Conservation (phyloP, 2,113 vertebrate species). For the Acrocephalus kingi region DNA sequence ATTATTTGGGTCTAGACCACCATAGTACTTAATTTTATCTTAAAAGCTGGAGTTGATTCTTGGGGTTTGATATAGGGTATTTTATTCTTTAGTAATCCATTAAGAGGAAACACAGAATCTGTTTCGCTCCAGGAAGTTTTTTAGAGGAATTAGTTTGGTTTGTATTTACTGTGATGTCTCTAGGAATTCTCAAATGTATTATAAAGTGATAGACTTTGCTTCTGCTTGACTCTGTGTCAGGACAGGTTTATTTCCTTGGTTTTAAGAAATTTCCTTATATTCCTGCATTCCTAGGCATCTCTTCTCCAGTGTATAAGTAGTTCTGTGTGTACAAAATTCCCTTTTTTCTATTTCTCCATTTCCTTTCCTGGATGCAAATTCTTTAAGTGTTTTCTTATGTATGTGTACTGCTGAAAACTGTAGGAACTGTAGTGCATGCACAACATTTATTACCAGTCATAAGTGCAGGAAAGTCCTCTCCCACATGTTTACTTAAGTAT, state of each 20-base stretch:
- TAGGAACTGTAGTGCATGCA: not conserved
- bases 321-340: not conserved
- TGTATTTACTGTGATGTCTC: not conserved
- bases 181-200: not conserved
- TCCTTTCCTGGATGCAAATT: not conserved
- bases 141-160: not conserved
- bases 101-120: not conserved
- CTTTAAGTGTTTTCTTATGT: not conserved
- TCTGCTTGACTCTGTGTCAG: not conserved
- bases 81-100: not conserved
- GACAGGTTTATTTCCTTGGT: not conserved
- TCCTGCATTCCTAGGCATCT: not conserved
- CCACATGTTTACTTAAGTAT: not conserved
- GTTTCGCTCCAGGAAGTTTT: not conserved
- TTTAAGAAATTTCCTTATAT: not conserved
- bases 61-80: not conserved
- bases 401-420: not conserved
- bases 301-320: not conserved
- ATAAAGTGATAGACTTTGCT: not conserved
- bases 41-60: not conserved
- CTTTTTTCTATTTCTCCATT: not conserved
- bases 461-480: not conserved
- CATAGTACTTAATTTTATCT: not conserved
- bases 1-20: not conserved
- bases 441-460: not conserved